Percentiles rank a stretch among this genome's conserved stretches.
Conservation (phyloP, 2,797 vertebrate genomes). For the Lycodopsis pacificus region DNA sequence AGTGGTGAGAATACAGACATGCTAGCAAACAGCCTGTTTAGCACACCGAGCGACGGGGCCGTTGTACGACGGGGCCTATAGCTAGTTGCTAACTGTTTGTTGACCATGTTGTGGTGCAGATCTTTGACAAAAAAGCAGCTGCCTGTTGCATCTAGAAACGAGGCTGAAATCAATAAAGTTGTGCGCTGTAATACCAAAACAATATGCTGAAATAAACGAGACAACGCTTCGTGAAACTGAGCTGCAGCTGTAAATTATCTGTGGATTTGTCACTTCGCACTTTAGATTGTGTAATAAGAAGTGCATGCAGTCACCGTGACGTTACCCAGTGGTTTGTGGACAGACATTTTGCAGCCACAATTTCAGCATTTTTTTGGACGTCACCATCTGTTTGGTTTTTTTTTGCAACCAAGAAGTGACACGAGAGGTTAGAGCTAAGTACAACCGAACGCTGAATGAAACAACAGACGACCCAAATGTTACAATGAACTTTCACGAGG, state of each 20-base stretch:
- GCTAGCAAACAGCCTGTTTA: background rate
- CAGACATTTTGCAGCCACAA: no score
- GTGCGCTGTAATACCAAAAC: background rate
- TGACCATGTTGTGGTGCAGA: background rate
- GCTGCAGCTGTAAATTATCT: background rate
- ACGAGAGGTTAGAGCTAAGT: no score
- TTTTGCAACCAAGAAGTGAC: no score
- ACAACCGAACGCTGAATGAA: no score
- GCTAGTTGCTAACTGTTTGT: background rate
- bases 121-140: no score
- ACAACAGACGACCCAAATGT: no score
- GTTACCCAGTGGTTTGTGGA: no score
- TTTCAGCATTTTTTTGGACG: no score
- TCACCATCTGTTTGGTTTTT: no score
- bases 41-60: background rate
- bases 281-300: no score
- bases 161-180: background rate
- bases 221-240: background rate
- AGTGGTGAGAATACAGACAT: background rate
- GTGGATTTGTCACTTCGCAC: background rate
- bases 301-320: no score
- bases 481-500: no score
- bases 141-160: background rate
- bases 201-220: background rate
- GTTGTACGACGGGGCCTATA: background rate